These are phyloP conservation scores for Chloebia gouldiae DNA, from an alignment of 2,113 vertebrate genomes.

Conservation along the genomic window DNA sequence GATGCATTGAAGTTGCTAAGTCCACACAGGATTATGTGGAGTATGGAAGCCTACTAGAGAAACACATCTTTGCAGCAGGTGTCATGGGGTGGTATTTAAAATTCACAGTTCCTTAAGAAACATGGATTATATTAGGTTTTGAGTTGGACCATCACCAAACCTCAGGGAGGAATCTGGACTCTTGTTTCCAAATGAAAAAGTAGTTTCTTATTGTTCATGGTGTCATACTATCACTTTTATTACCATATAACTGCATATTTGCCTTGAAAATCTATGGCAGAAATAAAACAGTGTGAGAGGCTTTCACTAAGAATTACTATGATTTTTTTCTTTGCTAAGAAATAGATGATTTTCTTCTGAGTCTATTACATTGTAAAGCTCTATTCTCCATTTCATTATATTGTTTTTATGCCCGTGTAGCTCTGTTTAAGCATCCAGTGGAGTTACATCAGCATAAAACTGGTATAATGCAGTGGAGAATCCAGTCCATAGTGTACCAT, in stretches of 20 bases:
- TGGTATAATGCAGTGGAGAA: conserved; percentile 4
- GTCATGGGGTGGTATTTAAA: background rate
- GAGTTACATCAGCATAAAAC: conserved; percentile 11
- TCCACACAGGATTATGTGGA: background rate
- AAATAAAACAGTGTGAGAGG: conserved; percentile 1
- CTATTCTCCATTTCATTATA: conserved; percentile 47
- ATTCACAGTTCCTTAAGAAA: background rate
- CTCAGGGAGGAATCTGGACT: background rate
- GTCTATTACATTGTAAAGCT: conserved; percentile 10
- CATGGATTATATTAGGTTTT: background rate
- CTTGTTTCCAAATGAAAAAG: background rate
- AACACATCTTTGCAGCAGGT: background rate
- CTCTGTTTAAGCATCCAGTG: conserved; percentile 37
- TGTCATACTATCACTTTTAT: background rate
- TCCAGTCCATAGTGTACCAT: background rate
- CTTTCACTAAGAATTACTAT: conserved; percentile 1
- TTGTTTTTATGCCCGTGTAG: conserved; percentile 41
- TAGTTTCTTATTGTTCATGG: background rate
- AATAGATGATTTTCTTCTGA: conserved; percentile 30
- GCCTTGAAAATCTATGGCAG: conserved; percentile 14
- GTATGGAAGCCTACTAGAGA: background rate
- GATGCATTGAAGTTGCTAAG: background rate
- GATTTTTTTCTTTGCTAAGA: background rate
- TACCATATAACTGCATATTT: background rate
- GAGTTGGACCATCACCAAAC: background rate